phyloP scores from a whole-genome alignment of 2,888 invertebrate genomes.

The Mechanitis mazaeus region DNA sequence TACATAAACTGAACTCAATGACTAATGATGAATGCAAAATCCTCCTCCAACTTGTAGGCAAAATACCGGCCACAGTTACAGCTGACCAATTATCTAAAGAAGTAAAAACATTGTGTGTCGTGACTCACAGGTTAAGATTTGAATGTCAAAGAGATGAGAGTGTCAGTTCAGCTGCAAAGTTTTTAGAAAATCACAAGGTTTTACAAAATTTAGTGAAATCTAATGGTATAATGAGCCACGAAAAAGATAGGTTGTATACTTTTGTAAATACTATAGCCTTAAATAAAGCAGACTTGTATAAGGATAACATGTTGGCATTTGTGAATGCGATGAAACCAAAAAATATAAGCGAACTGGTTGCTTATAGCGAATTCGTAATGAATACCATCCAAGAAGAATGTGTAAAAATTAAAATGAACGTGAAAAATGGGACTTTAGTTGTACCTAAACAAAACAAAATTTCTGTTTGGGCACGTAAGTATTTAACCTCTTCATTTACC shows the following conservation, averaged over 20 bases:
- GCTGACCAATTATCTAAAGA: slow-evolving; percentile 19
- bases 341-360: slow-evolving; percentile 29
- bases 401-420: slow-evolving; percentile 6
- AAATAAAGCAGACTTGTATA: slow-evolving; percentile 26
- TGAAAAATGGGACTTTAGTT: slow-evolving; percentile 9
- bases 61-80: slow-evolving; percentile 13
- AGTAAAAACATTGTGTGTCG: slow-evolving; percentile 21
- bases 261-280: slow-evolving; percentile 26
- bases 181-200: slow-evolving; percentile 8
- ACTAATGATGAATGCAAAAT: slow-evolving; percentile 22
- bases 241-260: slow-evolving; percentile 30
- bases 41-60: slow-evolving; percentile 26
- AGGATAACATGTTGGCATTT: slow-evolving; percentile 27
- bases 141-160: slow-evolving; percentile 30
- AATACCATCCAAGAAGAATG: slow-evolving; percentile 27
- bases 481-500: not conserved
- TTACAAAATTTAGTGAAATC: slow-evolving; percentile 21
- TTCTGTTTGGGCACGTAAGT: not conserved
- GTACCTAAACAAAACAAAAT: not conserved
- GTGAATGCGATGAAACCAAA: slow-evolving; percentile 27
- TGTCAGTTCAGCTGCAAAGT: slow-evolving; percentile 16
- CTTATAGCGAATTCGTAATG: slow-evolving; percentile 31
- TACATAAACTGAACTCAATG: slow-evolving; percentile 32
- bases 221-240: slow-evolving; percentile 20
- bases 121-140: slow-evolving; percentile 28